A percentile compares a stretch with the other conserved stretches of the same genome.
These are phyloP conservation scores for Cheumatopsyche charites DNA, from an alignment of 1,140 invertebrate genomes.

Conservation along the genomic window DNA sequence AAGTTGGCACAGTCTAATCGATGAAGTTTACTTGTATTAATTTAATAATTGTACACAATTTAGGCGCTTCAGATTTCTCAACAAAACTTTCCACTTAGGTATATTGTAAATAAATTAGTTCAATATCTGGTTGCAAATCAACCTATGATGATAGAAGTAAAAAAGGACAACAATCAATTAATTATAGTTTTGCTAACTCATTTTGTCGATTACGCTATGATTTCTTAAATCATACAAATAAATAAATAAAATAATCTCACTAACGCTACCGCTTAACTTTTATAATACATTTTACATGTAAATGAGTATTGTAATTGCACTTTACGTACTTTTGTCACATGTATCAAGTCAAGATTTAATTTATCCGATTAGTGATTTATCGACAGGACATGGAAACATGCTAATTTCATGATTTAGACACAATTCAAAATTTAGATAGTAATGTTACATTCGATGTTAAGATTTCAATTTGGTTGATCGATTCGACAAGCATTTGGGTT, in stretches of 20 bases:
- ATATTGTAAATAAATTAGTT: too few species aligned
- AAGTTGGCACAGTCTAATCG: background rate
- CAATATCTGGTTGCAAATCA: slow-evolving; percentile 15
- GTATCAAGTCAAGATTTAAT: slow-evolving; percentile 2
- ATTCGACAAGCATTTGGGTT: too few species aligned
- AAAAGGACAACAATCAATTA: slow-evolving; percentile 5
- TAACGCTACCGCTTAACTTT: slow-evolving; percentile 17
- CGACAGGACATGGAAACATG: background rate
- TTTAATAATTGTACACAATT: slow-evolving; percentile 24
- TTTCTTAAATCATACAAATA: slow-evolving; percentile 28
- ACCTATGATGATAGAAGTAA: too few species aligned
- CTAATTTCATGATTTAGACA: background rate
- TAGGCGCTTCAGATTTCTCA: slow-evolving; percentile 31
- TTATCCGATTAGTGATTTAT: background rate
- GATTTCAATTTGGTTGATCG: background rate
- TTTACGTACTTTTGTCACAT: slow-evolving; percentile 37
- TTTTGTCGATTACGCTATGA: slow-evolving; percentile 12
- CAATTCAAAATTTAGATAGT: background rate
- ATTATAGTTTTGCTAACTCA: background rate
- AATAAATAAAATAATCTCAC: slow-evolving; percentile 34
- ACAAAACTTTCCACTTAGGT: too few species aligned
- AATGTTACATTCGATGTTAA: background rate
- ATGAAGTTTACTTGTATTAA: background rate
- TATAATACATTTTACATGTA: slow-evolving; percentile 38
- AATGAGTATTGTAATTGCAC: slow-evolving; percentile 49